Evolutionary conservation across 2,113 vertebrate species (phyloP).

Genomic region (Pangasianodon gigas): DNA sequence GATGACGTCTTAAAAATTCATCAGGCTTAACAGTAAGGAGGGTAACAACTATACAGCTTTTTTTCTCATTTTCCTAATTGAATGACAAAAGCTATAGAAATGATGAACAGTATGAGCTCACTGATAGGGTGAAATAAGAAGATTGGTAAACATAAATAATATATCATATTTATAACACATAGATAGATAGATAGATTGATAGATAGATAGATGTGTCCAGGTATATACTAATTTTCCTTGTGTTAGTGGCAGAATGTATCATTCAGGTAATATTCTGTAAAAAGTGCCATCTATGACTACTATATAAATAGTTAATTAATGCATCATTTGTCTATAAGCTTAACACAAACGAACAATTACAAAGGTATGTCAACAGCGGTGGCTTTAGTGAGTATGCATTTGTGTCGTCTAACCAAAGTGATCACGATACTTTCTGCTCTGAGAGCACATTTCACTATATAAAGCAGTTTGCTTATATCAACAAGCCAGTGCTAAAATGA

Average conservation of each 20-base stretch:
- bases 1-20: not conserved
- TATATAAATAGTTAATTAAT: not conserved
- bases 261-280: not conserved
- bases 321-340: not conserved
- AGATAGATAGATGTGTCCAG: not conserved
- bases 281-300: not conserved
- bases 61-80: not conserved
- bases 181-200: not conserved
- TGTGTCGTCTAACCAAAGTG: not conserved
- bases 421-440: not conserved
- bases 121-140: not conserved
- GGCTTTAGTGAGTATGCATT: not conserved
- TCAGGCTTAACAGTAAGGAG: not conserved
- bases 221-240: not conserved
- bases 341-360: not conserved
- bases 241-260: not conserved
- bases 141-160: not conserved
- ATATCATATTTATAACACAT: not conserved
- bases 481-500: not conserved
- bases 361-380: not conserved
- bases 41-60: no score
- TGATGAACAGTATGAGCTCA: not conserved
- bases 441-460: not conserved
- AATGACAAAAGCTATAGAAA: not conserved
- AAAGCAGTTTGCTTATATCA: not conserved